phyloP scores from a whole-genome alignment of 2,797 vertebrate species.

The Babyrousa celebensis region DNA sequence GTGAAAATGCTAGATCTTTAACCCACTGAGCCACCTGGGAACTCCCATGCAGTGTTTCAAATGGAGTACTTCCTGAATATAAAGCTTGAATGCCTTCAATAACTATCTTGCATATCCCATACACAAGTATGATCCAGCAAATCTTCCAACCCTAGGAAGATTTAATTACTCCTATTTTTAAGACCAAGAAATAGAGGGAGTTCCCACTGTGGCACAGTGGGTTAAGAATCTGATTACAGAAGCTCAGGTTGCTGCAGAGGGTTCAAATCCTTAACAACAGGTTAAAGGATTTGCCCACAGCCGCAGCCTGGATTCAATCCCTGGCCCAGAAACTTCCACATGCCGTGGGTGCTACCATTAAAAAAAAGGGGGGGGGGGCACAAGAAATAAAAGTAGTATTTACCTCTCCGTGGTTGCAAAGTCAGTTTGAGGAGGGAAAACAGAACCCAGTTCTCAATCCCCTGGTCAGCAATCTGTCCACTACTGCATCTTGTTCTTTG shows the following conservation, averaged over 20 bases:
- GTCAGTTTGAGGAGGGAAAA: conserved; percentile 81
- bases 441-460: conserved; percentile 73
- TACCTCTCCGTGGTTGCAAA: conserved; percentile 88
- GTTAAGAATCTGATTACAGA: too few relatives aligned
- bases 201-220: too few relatives aligned
- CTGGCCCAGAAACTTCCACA: too few relatives aligned
- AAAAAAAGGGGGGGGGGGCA: too few relatives aligned
- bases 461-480: conserved; percentile 53
- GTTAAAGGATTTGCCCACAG: too few relatives aligned
- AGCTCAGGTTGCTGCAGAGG: too few relatives aligned
- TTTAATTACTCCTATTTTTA: conserved; percentile 47
- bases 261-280: too few relatives aligned
- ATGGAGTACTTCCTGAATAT: background rate
- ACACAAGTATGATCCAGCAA: conserved; percentile 52
- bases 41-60: conserved; percentile 23
- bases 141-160: conserved; percentile 29
- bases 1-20: too few relatives aligned
- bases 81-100: conserved; percentile 36
- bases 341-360: too few relatives aligned
- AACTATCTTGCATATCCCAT: conserved; percentile 21
- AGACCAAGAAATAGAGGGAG: conserved; percentile 38
- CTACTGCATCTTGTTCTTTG: conserved; percentile 84
- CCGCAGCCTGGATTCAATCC: too few relatives aligned
- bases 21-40: too few relatives aligned
- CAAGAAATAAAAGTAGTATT: conserved; percentile 70